A percentile compares a stretch with the other conserved stretches of the same genome.
Evolutionary conservation across 2,888 invertebrate species (phyloP).

Genomic region (Hydrotaea cyrtoneurina): DNA sequence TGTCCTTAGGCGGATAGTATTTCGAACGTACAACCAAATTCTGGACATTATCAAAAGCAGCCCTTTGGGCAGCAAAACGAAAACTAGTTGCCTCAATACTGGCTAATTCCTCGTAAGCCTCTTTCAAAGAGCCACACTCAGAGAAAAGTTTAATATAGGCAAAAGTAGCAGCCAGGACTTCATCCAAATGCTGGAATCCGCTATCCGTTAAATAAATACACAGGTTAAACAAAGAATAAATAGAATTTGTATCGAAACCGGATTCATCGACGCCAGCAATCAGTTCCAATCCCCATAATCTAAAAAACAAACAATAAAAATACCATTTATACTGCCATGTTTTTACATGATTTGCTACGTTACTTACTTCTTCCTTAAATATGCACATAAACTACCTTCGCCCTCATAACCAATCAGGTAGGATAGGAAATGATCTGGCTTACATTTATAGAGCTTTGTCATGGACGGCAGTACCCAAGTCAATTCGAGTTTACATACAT

Average conservation of each 20-base stretch:
- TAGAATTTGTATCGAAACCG: slow-evolving; percentile 89
- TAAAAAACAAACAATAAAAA: slow-evolving; percentile 77
- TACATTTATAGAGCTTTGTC: slow-evolving; percentile 76
- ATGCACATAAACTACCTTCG: slow-evolving; percentile 90
- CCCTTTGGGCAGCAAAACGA: slow-evolving; percentile 86
- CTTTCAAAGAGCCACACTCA: slow-evolving; percentile 69
- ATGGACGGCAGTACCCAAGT: slow-evolving; percentile 79
- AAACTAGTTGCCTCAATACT: slow-evolving; percentile 88
- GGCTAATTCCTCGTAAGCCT: slow-evolving; percentile 83
- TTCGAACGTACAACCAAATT: slow-evolving; percentile 89
- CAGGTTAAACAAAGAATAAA: slow-evolving; percentile 89
- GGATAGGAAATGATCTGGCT: slow-evolving; percentile 86
- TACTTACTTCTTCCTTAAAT: slow-evolving; percentile 86
- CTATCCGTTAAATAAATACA: slow-evolving; percentile 89
- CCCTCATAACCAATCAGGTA: slow-evolving; percentile 94
- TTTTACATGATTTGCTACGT: not conserved
- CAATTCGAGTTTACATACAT: slow-evolving; percentile 84
- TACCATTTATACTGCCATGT: no score
- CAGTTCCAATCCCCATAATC: slow-evolving; percentile 89
- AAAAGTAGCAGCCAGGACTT: slow-evolving; percentile 89
- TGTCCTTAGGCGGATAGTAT: slow-evolving; percentile 88
- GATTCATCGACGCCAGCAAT: slow-evolving; percentile 87
- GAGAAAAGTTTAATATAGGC: slow-evolving; percentile 89
- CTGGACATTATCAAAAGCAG: slow-evolving; percentile 90
- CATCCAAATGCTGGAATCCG: slow-evolving; percentile 86